Evolutionary conservation across 1,140 invertebrate species (phyloP), one percentile per base, ranked within the genome.

Genomic region (Pissodes strobi): DNA sequence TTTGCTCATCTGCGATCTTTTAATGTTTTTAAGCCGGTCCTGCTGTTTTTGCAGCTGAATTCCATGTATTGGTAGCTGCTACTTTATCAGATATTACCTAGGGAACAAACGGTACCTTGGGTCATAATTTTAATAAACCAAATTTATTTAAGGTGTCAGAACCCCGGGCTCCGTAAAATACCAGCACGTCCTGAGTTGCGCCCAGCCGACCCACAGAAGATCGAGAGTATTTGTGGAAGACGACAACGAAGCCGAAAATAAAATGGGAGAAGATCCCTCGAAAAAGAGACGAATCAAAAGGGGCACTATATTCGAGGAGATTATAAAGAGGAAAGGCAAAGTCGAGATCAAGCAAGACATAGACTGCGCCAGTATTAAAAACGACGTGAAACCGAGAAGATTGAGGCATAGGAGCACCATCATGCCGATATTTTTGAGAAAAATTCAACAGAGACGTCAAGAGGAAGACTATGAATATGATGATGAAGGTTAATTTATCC

Each of bases 361-460:
- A 21, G 30, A 17, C 12, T 34, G n/a, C n/a, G 19, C 30, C 15
- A 60, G 34, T 30, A 39, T 55, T 13, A 55, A 21, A 22, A 55
- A 21, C 3, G 49, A 39, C 12, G 37, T 21, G 9, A 23, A 21
- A 9, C 39, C 51, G 22, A 66, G 56, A 13, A 48, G 22, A 27
- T 15, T 55, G 8, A 45, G 49, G 9, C 25, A 45, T 1, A 30
- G 39, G 21, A 67, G 60, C 3, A 67, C 66, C 4, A 67, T 67
- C 41, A 51, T 67, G 59, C 66, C 66, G n/a, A 58, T 67, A 34
- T 63, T 63, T 38, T 48, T 67, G 38, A 51, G 59, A 43, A 67
- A 59, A 58, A 57, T 67, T 4, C 13, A 59, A 43, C 8, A 62
- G 15, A 66, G 22, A 12, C 51, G 17, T 10, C 27, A 37, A n/a